Conservation (phyloP, 1,140 invertebrate genomes). For the Oppia nitens region DNA sequence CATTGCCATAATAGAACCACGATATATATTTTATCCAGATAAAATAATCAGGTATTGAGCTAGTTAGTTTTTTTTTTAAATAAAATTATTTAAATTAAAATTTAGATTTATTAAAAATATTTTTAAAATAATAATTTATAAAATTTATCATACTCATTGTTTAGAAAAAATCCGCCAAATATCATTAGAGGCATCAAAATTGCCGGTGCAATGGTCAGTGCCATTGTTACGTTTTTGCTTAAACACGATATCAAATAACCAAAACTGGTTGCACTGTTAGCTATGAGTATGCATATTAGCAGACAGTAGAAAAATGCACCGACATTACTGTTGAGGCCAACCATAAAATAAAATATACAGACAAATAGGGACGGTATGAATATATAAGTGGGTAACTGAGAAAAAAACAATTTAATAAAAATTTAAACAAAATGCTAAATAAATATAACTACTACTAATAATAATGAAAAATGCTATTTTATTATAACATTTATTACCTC, state of each 20-base stretch:
- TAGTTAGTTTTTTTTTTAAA: no score
- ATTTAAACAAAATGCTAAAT: no score
- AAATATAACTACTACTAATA: no score
- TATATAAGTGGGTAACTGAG: constrained; percentile 33
- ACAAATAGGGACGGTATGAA: constrained; percentile 67
- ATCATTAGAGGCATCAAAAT: constrained; percentile 79
- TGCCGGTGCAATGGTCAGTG: constrained; percentile 69
- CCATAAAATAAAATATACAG: constrained; percentile 56
- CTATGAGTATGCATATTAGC: constrained; percentile 26
- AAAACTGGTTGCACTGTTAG: constrained; percentile 31
- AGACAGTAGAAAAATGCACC: constrained; percentile 26
- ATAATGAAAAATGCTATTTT: no score
- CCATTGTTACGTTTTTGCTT: constrained; percentile 59
- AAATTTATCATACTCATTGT: constrained; percentile 48
- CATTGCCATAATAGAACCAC: constrained; percentile 88
- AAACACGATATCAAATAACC: constrained; percentile 68
- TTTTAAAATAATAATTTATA: neutral
- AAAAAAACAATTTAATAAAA: no score
- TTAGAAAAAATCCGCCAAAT: constrained; percentile 90
- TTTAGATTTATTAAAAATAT: neutral
- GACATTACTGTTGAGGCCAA: constrained; percentile 25
- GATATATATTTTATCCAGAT: constrained; percentile 80
- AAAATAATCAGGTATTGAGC: constrained; percentile 70
- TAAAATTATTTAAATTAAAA: constrained; percentile 25
- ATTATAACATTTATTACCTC: no score